Percentiles rank a stretch among this genome's conserved stretches.
Conservation (phyloP, 2,797 vertebrate species). For the Lagorchestes hirsutus region DNA sequence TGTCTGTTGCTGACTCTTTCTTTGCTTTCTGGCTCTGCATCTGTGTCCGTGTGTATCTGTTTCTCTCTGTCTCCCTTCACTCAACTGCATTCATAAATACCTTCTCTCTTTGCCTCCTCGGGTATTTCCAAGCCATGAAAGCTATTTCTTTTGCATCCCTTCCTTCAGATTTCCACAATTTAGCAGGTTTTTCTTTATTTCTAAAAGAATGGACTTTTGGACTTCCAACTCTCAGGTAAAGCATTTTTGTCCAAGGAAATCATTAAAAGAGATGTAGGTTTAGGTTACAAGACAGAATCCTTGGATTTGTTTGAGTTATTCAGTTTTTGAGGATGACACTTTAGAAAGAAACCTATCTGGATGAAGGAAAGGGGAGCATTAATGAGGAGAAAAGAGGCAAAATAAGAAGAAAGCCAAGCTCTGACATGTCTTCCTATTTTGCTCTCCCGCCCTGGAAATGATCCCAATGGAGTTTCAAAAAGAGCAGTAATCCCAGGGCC, state of each 20-base stretch:
- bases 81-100: background rate
- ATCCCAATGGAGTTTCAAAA: background rate
- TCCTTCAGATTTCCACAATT: background rate
- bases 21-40: no score
- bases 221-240: background rate
- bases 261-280: background rate
- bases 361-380: background rate
- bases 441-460: background rate
- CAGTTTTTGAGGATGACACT: background rate
- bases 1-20: background rate
- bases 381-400: background rate
- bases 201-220: no score
- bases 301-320: background rate
- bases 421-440: background rate
- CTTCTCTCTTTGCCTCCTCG: background rate
- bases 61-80: background rate
- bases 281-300: background rate
- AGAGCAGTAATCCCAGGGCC: background rate
- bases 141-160: background rate
- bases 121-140: background rate
- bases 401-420: background rate
- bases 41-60: background rate
- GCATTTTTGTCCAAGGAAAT: background rate
- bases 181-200: background rate
- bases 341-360: background rate